A percentile compares a stretch with the other conserved stretches of the same genome.
Conservation (phyloP, 1,140 invertebrate genomes). For the Archegozetes longisetosus region DNA sequence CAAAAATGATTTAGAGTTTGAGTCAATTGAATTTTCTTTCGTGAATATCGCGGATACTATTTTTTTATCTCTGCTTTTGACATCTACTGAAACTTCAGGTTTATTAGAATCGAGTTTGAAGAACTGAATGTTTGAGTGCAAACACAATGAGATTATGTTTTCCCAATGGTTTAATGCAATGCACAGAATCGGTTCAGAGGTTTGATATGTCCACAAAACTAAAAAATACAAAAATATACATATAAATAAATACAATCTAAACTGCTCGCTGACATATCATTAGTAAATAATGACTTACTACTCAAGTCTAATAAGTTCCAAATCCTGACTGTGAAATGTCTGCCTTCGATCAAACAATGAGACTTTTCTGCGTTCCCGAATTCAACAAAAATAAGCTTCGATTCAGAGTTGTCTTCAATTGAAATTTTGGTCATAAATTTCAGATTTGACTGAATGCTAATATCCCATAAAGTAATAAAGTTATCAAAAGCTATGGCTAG, state of each 20-base stretch:
- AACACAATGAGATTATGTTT: neutral
- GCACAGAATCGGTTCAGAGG: neutral
- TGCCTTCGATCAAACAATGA: conserved; percentile 8
- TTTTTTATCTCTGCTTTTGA: neutral
- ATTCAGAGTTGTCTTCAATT: neutral
- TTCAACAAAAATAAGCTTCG: neutral
- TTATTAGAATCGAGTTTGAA: neutral
- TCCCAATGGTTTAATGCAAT: neutral
- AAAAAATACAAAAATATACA: neutral
- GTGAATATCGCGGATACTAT: neutral
- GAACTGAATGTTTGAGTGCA: neutral
- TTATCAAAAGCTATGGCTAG: conserved; percentile 49
- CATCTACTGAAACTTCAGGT: neutral
- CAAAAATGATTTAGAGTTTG: neutral
- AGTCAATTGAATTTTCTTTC: neutral
- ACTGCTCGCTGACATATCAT: too few species aligned
- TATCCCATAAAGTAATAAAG: conserved; percentile 50
- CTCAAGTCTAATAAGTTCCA: conserved; percentile 7
- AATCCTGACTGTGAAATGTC: neutral
- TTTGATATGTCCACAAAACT: neutral
- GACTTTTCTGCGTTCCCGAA: conserved; percentile 2
- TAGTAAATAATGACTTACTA: neutral
- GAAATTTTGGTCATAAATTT: neutral
- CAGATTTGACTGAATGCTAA: conserved; percentile 22
- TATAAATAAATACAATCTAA: neutral